Conservation (phyloP, 2,113 vertebrate species). For the Spermophilus dauricus region DNA sequence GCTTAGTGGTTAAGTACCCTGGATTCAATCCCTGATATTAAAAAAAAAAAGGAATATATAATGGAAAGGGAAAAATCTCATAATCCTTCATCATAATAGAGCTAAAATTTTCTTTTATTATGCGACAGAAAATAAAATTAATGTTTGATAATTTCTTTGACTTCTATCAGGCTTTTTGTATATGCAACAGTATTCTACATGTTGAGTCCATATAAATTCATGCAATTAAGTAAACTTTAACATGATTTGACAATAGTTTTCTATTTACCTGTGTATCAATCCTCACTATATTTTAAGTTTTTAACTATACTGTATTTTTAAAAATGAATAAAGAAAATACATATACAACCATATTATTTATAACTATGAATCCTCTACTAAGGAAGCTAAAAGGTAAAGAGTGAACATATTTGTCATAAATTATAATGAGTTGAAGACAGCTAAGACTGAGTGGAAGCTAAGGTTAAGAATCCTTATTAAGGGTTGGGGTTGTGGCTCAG, state of each 20-base stretch:
- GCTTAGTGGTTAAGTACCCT: too few species aligned
- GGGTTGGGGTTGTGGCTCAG: too few species aligned
- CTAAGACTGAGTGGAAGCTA: neutral
- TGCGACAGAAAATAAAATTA: slow-evolving; percentile 6
- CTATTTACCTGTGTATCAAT: slow-evolving; percentile 17
- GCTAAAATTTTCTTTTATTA: neutral
- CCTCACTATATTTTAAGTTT: neutral
- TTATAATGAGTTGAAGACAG: neutral
- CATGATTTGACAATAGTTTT: slow-evolving; percentile 36
- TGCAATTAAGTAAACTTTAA: slow-evolving; percentile 38
- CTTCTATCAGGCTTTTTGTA: slow-evolving; percentile 25
- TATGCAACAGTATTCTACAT: neutral
- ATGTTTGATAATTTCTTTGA: neutral
- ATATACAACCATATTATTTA: neutral
- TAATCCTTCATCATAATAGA: slow-evolving; percentile 37
- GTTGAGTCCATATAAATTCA: neutral
- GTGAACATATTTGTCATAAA: slow-evolving; percentile 6
- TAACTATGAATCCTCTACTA: slow-evolving; percentile 6
- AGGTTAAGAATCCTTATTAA: slow-evolving; percentile 18
- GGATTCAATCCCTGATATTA: too few species aligned
- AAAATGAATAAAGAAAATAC: slow-evolving; percentile 47
- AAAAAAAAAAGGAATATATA: neutral
- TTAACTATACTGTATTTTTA: slow-evolving; percentile 6
- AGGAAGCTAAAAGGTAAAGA: slow-evolving; percentile 49
- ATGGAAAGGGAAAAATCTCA: neutral